Base-by-base conservation (phyloP, 1,140 invertebrate species). In the Tribolium castaneum region DNA sequence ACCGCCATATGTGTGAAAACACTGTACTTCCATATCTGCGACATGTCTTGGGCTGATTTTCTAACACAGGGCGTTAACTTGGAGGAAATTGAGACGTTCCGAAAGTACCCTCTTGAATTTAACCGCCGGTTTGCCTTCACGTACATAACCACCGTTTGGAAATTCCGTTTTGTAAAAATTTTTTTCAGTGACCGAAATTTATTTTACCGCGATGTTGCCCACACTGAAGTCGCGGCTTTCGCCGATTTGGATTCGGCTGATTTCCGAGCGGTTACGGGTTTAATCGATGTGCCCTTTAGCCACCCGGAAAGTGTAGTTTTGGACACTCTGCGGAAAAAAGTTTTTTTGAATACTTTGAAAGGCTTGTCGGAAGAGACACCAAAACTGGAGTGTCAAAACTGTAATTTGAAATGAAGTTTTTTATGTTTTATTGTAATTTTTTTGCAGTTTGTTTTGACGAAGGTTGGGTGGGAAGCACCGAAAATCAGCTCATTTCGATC, bases 271-370 rank as follows among this genome's bases (percentile, higher is more conserved):
- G 13, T 81, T n/a, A 62, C 70, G 4, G 45, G 52, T 4, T 70
- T 78, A 54, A 50, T 81, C 12, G 79, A 81, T n/a, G 71, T 49
- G 50, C 80, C 80, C 0, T 80, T 78, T 35, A 80, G 73, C 56
- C 34, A 70, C 35, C 72, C 81, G 1, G 81, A 82, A 72, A 77
- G 25, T 3, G 35, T 82, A 0, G 10, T 82, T 19, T 66, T 79
- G 7, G 52, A 79, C 14, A 52, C 77, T 10, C 10, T 82, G 2
- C 75, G 75, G 30, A 35, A 52, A 3, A 82, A 79, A 73, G 34
- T 51, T 9, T 79, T 71, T 25, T 7, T 79, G 19, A 50, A 80
- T 22, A 13, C 56, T n/a, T 70, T 80, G n/a, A 81, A 79, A 76
- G 12, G 22, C 3, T 62, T 75, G 35, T 12, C 49, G 14, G 35